Conservation (phyloP, 2,888 invertebrate species). For the Enchytraeus crypticus region DNA sequence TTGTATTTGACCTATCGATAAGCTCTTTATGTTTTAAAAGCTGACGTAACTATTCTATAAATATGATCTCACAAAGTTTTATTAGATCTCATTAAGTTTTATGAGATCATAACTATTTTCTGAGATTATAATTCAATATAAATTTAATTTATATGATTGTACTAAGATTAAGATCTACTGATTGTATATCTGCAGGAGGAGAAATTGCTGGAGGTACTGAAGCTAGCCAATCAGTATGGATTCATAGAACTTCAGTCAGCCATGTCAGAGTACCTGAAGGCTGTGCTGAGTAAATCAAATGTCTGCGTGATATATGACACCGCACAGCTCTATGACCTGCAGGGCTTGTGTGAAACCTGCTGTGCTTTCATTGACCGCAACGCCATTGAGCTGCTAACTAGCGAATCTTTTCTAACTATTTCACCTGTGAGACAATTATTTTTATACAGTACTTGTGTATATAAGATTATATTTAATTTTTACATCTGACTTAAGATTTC, state of each 20-base stretch:
- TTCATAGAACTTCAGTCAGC: slow-evolving; percentile 82
- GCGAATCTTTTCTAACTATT: slow-evolving; percentile 72
- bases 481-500: neutral
- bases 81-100: too few relatives aligned
- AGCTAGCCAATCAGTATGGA: slow-evolving; percentile 89
- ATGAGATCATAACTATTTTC: too few relatives aligned
- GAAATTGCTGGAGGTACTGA: slow-evolving; percentile 58
- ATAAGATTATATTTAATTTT: neutral
- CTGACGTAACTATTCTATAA: too few relatives aligned
- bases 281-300: slow-evolving; percentile 75
- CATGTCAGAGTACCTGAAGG: slow-evolving; percentile 83
- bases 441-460: neutral
- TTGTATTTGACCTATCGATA: too few relatives aligned
- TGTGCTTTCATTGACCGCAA: slow-evolving; percentile 81
- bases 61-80: too few relatives aligned
- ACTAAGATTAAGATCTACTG: too few relatives aligned
- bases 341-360: slow-evolving; percentile 64
- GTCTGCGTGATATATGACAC: slow-evolving; percentile 91
- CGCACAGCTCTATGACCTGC: slow-evolving; percentile 62
- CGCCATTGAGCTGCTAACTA: slow-evolving; percentile 72
- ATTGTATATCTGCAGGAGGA: slow-evolving; percentile 40
- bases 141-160: too few relatives aligned
- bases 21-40: too few relatives aligned
- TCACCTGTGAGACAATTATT: slow-evolving; percentile 61
- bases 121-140: too few relatives aligned